Percentiles rank a stretch among this genome's conserved stretches.
Conservation (phyloP, 2,888 invertebrate genomes). For the Apocheima hispidaria region DNA sequence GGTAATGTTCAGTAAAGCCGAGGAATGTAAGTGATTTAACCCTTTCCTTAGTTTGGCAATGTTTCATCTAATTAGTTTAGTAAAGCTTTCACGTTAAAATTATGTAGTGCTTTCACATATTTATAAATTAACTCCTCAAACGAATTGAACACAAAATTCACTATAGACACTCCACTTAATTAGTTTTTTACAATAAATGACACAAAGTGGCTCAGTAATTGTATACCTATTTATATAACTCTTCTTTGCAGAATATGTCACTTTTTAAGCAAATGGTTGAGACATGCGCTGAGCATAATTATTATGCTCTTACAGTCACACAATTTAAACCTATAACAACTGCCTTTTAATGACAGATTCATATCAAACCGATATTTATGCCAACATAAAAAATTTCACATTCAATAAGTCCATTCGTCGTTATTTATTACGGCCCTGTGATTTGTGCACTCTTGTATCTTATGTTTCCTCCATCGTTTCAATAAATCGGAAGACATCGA, state of each 20-base stretch:
- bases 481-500: constrained; percentile 38
- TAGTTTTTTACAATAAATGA: constrained; percentile 19
- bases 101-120: constrained; percentile 46
- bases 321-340: background rate
- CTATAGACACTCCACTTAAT: constrained; percentile 45
- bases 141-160: constrained; percentile 38
- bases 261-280: background rate
- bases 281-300: background rate
- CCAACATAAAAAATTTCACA: constrained; percentile 30
- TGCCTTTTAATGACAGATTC: constrained; percentile 1
- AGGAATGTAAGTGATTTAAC: constrained; percentile 72
- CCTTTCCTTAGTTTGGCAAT: constrained; percentile 70
- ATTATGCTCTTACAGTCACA: too few species aligned
- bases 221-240: background rate
- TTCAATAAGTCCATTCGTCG: constrained; percentile 49
- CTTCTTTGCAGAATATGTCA: background rate
- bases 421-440: constrained; percentile 18
- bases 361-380: constrained; percentile 29
- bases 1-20: constrained; percentile 56
- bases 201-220: constrained; percentile 1
- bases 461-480: constrained; percentile 20
- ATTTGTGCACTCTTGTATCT: constrained; percentile 26
- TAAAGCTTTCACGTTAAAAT: constrained; percentile 57
- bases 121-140: background rate
- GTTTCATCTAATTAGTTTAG: constrained; percentile 52